Evolutionary conservation across 2,113 vertebrate genomes (phyloP), one percentile per base, ranked within the genome.

Genomic region (Petroica traversi): DNA sequence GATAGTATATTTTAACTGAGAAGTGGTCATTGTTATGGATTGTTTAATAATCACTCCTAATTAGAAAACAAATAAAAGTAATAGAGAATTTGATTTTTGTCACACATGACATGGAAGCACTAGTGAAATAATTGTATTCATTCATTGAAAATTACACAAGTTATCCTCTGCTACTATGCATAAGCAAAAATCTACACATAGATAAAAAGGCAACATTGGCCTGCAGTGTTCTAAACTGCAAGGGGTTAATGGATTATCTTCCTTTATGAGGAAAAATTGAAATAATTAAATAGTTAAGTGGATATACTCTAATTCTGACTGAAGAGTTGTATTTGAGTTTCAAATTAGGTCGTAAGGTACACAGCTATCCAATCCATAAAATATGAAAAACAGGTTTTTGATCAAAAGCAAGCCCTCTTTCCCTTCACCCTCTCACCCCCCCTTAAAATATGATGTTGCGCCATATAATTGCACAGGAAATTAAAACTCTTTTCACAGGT

Each of bases 401-500:
- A 97, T 98, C 93, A 97, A 97, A 98, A 96, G 78, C 80, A 95
- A 97, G 78, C 57, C 88, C 83, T 84, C 51, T 72, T 88, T 85
- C 14, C 51, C 13, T 7, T 13, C 41, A 22, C 31, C 64, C 52
- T 41, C 34, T 38, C 6, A 3, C 18, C 48, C 54, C 54, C 38
- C 43, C 57, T 33, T 92, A 90, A 89, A 94, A 85, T 95, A 96
- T 97, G 97, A 97, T 94, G 97, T 97, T 97, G 97, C 88, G 95
- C 93, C 86, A 64, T 95, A 88, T 98, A 98, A 98, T 97, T 98
- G 97, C 96, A 97, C 96, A 98, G 97, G 98, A 98, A 98, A 98
- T 98, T 98, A 98, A 98, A 98, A 98, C 96, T 97, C 96, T 97
- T 97, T 98, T 97, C 97, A 96, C 94, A 94, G 88, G 96, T 97